A percentile compares a stretch with the other conserved stretches of the same genome.
Evolutionary conservation across 1,140 invertebrate species (phyloP).

Genomic region (Nixonia krombeini): DNA sequence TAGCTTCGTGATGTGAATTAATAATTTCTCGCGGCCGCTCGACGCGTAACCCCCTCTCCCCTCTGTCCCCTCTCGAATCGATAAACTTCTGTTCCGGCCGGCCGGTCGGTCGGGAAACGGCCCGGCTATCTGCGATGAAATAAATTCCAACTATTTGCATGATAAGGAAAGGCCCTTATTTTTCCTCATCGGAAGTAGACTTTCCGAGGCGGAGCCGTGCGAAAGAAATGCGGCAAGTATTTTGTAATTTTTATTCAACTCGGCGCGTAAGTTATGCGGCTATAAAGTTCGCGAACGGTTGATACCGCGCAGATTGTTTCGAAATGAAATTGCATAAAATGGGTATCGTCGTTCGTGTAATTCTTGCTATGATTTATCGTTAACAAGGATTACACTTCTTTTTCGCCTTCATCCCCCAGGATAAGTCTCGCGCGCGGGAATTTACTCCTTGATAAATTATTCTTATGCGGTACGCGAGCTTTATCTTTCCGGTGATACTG

Average conservation of each 20-base stretch:
- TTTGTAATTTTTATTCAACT: background rate
- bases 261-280: no score
- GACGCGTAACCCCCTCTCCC: no score
- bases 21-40: conserved; percentile 34
- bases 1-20: conserved; percentile 44
- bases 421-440: no score
- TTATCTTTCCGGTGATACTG: no score
- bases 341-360: no score
- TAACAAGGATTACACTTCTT: no score
- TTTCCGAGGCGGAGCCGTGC: background rate
- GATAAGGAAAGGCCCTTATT: conserved; percentile 9
- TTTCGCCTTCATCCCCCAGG: no score
- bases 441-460: no score
- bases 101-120: conserved; percentile 4
- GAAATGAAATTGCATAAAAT: no score
- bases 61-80: conserved; percentile 33
- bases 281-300: background rate
- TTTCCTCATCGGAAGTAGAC: background rate
- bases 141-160: conserved; percentile 19
- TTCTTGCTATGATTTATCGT: no score
- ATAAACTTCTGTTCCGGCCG: conserved; percentile 28
- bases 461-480: no score
- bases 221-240: background rate
- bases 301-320: background rate
- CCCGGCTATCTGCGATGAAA: conserved; percentile 16